phyloP scores from a whole-genome alignment of 2,888 invertebrate genomes.

The Cataglyphis livida region DNA sequence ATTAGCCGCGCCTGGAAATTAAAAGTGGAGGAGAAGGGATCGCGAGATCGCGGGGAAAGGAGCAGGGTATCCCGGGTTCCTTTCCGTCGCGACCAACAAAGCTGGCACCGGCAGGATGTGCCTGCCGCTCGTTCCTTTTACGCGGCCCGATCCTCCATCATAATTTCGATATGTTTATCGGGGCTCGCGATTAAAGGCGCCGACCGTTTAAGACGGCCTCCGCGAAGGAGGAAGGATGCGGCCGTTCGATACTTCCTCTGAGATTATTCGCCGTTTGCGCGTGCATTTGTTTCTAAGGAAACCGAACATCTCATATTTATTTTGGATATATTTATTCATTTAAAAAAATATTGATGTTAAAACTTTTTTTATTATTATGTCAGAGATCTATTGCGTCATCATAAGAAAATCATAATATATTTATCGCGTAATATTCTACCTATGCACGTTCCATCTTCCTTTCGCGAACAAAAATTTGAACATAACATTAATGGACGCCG shows the following conservation, averaged over 20 bases:
- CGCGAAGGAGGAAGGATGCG: conserved; percentile 67
- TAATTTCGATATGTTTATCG: conserved; percentile 80
- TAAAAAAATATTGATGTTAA: background rate
- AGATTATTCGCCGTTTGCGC: conserved; percentile 32
- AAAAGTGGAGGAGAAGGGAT: conserved; percentile 73
- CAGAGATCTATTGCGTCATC: background rate
- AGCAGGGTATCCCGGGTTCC: conserved; percentile 37
- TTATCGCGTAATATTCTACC: background rate
- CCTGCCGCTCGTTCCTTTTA: conserved; percentile 57
- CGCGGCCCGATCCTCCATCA: conserved; percentile 74
- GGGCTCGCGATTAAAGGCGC: conserved; percentile 72
- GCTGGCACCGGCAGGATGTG: conserved; percentile 51
- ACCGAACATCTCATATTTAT: background rate
- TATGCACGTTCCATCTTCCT: background rate
- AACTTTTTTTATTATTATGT: background rate
- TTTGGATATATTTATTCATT: background rate
- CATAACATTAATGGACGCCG: conserved; percentile 14
- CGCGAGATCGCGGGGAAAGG: conserved; percentile 14
- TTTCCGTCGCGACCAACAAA: conserved; percentile 64
- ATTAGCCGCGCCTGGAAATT: conserved; percentile 82
- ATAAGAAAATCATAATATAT: background rate
- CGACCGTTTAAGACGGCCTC: conserved; percentile 62
- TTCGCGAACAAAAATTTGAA: background rate
- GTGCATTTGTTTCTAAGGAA: conserved; percentile 10
- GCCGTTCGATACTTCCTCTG: conserved; percentile 52